phyloP scores from a whole-genome alignment of 2,797 vertebrate species.

The Carduelis carduelis region DNA sequence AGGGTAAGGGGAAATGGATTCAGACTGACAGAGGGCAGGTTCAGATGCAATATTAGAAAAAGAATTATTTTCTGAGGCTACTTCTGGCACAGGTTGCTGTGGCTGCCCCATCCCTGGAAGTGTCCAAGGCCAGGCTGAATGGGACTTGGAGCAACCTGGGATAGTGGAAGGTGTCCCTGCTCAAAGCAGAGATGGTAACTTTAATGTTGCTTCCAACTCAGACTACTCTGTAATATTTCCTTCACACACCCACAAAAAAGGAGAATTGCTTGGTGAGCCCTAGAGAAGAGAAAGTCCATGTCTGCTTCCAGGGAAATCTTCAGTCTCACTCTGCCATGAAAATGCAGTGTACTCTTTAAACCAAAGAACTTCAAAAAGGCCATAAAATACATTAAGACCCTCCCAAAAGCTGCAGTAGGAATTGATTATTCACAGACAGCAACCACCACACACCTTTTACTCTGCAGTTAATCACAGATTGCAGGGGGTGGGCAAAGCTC shows the following conservation, averaged over 20 bases:
- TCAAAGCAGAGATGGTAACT: neutral
- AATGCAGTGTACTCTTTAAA: neutral
- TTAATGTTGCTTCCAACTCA: neutral
- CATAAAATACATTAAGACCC: accelerated
- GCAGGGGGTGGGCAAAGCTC: neutral
- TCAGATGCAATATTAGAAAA: neutral
- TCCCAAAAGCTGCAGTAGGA: neutral
- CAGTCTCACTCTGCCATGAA: neutral
- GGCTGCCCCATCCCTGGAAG: neutral
- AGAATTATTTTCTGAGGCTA: neutral
- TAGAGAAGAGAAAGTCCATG: neutral
- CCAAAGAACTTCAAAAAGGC: neutral
- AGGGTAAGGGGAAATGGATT: neutral
- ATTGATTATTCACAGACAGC: neutral
- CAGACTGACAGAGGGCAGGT: neutral
- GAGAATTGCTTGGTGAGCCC: neutral
- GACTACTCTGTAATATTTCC: neutral
- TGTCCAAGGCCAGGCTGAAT: neutral
- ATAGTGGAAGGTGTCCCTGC: neutral
- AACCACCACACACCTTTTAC: neutral
- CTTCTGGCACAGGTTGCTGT: neutral
- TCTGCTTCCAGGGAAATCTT: neutral
- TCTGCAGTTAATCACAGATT: neutral
- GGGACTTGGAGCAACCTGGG: neutral
- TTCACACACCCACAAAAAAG: neutral